Evolutionary conservation across 2,113 vertebrate species (phyloP), one percentile per base, ranked within the genome.

Genomic region (Anser brachyrhynchus): DNA sequence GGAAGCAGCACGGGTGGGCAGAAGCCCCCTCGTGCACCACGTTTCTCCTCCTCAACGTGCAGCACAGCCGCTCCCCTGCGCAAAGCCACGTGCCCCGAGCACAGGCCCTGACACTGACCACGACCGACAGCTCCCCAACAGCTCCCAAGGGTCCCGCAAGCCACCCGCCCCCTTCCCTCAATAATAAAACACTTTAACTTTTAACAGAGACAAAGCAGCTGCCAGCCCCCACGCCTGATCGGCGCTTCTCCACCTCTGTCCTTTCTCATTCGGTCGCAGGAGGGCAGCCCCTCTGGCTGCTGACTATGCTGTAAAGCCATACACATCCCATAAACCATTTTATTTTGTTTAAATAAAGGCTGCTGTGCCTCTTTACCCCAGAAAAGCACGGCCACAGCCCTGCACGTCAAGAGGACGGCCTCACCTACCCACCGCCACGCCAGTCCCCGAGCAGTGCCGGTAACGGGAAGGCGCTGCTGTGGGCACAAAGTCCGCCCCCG

Each of bases 1-100:
- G n/a, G 37, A 23, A 69, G 19, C 0, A 0, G 29, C 1, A 0
- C 25, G 3, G 0, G 13, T 0, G 10, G 43, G 70, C 4, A 0
- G 25, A 37, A 64, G 18, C 17, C 44, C 8, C 18, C 0, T 2
- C 21, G 5, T 37, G 37, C 0, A 1, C 12, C 20, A 17, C 4
- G 0, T 31, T 72, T 17, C 83, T 49, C 29, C 46, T 52, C 55
- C 18, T 20, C 9, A 35, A 8, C 29, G 9, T 29, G 4, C 11
- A 4, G 3, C 10, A 0, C 71, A 23, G 55, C 25, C 2, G 9
- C 19, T 33, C 13, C 0, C 26, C 23, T 2, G 1, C 11, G 2
- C 39, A 67, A 39, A 44, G 43, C 20, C 28, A 37, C 35, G 73
- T 1, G 5, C n/a, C 58, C 59, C 23, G 6, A 21, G 83, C 44